Evolutionary conservation across 2,113 vertebrate genomes (phyloP).

Genomic region (Mus spicilegus): DNA sequence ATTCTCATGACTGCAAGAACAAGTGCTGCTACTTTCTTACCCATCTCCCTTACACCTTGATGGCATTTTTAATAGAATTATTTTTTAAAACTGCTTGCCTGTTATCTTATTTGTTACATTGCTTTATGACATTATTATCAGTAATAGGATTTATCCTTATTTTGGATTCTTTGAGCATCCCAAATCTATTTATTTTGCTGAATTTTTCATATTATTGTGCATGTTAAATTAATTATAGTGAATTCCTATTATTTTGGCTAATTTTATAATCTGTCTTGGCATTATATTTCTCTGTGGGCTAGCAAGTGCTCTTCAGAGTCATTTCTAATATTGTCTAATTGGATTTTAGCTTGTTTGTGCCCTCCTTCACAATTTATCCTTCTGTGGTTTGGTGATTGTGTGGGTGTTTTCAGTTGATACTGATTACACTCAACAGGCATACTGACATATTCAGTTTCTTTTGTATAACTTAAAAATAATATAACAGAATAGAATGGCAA

Average conservation of each 20-base stretch:
- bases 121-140: not conserved
- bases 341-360: not conserved
- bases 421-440: not conserved
- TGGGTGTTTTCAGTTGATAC: not conserved
- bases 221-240: not conserved
- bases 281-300: not conserved
- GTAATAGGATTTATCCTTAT: not conserved
- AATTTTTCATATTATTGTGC: not conserved
- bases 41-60: not conserved
- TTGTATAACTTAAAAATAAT: not conserved
- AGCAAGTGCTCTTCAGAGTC: not conserved
- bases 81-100: not conserved
- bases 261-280: not conserved
- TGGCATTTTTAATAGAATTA: not conserved
- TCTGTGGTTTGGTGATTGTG: not conserved
- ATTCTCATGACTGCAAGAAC: not conserved
- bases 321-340: not conserved
- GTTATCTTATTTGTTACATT: not conserved
- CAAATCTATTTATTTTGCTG: not conserved
- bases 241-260: not conserved
- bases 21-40: not conserved
- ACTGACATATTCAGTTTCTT: not conserved
- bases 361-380: not conserved
- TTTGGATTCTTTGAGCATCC: not conserved
- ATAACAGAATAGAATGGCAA: not conserved